These are phyloP conservation scores for Cynopterus sphinx DNA, from an alignment of 2,797 vertebrate genomes.

Conservation along the genomic window DNA sequence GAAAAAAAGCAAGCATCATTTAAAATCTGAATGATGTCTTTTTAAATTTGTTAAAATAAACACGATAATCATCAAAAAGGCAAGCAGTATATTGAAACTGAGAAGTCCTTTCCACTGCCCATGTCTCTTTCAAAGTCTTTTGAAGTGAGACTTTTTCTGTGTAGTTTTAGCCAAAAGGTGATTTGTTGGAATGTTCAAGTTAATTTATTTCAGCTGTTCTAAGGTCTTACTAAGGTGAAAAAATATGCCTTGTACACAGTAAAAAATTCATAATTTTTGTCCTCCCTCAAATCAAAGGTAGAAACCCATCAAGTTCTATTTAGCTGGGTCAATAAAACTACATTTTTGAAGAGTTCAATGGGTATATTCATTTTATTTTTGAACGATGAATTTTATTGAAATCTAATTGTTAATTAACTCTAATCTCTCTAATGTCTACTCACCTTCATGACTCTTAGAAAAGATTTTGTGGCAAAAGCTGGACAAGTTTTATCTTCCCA, in stretches of 20 bases:
- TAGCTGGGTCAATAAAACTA: neutral
- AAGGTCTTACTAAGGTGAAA: neutral
- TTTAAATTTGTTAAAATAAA: slow-evolving; percentile 61
- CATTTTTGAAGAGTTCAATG: neutral
- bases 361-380: neutral
- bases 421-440: neutral
- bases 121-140: slow-evolving; percentile 41
- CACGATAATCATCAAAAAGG: slow-evolving; percentile 25
- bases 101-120: neutral
- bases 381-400: neutral
- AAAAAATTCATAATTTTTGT: slow-evolving; percentile 30
- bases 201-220: slow-evolving; percentile 64
- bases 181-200: slow-evolving; percentile 52
- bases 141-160: slow-evolving; percentile 47
- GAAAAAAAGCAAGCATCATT: neutral
- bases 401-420: neutral
- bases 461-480: neutral
- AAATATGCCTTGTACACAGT: neutral
- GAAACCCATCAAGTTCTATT: neutral
- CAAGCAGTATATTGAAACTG: neutral
- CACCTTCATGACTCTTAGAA: neutral
- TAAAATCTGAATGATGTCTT: slow-evolving; percentile 38
- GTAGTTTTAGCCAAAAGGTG: slow-evolving; percentile 66
- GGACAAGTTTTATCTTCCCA: neutral
- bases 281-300: slow-evolving; percentile 23